Conservation (phyloP, 2,888 invertebrate genomes). For the Meganola albula region DNA sequence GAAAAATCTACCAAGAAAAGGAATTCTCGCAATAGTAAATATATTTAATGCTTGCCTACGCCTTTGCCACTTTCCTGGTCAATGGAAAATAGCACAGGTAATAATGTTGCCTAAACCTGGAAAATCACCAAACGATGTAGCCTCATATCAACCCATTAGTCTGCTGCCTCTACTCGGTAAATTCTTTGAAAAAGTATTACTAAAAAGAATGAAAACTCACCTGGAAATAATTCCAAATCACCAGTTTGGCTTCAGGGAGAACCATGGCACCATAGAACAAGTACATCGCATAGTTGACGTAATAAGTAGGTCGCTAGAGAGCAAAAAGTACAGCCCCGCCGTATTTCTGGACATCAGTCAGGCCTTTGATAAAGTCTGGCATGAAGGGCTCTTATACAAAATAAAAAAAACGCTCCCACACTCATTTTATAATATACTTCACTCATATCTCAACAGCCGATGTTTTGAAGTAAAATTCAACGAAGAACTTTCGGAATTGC, state of each 20-base stretch:
- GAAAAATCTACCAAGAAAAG: conserved; percentile 2
- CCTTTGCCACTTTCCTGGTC: background rate
- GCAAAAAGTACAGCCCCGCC: conserved; percentile 1
- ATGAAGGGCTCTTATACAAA: no score
- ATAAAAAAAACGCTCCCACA: no score
- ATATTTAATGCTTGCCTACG: conserved; percentile 3
- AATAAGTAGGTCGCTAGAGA: conserved; percentile 1
- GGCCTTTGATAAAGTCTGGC: no score
- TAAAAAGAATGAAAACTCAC: background rate
- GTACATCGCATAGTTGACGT: background rate
- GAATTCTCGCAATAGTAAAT: background rate
- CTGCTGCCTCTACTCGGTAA: no score
- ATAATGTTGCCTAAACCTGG: conserved; percentile 6
- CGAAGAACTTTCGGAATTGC: no score
- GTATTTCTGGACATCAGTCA: conserved; percentile 3
- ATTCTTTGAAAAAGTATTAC: background rate
- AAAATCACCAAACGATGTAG: conserved; percentile 2
- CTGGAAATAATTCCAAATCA: background rate
- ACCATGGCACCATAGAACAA: no score
- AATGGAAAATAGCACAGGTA: conserved; percentile 6
- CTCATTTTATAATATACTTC: no score
- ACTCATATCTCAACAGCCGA: no score
- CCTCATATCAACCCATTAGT: no score
- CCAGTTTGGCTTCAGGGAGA: no score
- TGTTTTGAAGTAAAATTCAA: no score